A percentile compares a stretch with the other conserved stretches of the same genome.
These are phyloP conservation scores for Ceyx melanurus DNA, from an alignment of 2,113 vertebrate species.

Conservation along the genomic window DNA sequence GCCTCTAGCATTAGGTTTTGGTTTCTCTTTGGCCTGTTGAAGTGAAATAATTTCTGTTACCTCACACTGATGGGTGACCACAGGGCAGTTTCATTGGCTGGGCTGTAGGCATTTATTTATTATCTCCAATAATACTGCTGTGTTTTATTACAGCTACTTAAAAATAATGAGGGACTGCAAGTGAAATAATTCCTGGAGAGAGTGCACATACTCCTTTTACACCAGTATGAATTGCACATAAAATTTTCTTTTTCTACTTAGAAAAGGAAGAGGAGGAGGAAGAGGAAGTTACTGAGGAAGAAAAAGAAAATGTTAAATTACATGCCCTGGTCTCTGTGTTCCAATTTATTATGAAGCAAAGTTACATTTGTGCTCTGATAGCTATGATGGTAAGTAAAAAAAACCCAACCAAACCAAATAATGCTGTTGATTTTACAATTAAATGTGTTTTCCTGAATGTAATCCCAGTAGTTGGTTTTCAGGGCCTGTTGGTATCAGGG, in stretches of 20 bases:
- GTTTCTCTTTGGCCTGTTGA: neutral
- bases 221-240: neutral
- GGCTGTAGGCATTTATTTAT: neutral
- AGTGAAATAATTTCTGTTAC: neutral
- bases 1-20: neutral
- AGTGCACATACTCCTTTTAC: neutral
- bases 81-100: neutral
- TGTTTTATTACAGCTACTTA: neutral
- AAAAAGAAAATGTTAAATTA: conserved; percentile 78
- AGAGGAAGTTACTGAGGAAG: conserved; percentile 62
- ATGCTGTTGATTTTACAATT: neutral
- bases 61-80: neutral
- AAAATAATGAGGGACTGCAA: neutral
- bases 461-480: neutral
- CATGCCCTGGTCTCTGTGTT: conserved; percentile 87
- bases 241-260: conserved; percentile 57
- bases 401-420: neutral
- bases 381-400: conserved; percentile 93
- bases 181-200: neutral
- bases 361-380: conserved; percentile 97
- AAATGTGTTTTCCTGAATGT: neutral
- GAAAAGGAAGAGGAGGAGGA: conserved; percentile 78
- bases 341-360: conserved; percentile 97
- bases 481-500: neutral
- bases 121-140: neutral